Base-by-base conservation (phyloP, 2,113 vertebrate genomes). In the Panurus biarmicus region DNA sequence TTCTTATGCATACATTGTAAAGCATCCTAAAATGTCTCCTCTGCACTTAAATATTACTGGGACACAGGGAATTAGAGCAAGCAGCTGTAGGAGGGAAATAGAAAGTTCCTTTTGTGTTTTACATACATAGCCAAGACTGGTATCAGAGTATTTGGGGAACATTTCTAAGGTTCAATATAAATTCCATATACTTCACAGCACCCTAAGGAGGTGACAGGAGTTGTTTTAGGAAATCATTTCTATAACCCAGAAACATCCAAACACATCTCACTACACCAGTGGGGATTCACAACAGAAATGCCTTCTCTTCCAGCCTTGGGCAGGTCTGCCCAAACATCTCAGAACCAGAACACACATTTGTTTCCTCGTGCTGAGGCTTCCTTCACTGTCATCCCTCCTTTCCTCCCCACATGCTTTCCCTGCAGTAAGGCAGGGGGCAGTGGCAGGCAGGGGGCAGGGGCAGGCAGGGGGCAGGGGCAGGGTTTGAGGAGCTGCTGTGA, bases 271-370 rank as follows among this genome's bases (percentile, higher is more conserved):
- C 36, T 65, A 20, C 7, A n/a, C 10, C 22, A 53, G 11, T 11
- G 14, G 28, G 45, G 36, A 76, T 28, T 31, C 0, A 0, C 21
- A 70, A 70, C 11, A 74, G 38, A 38, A 61, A 40, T 3, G 7
- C 24, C 40, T 57, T 61, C 33, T 45, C 48, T 47, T 61, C 23
- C 76, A 70, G 51, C 29, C 6, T 13, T 3, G 24, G 21, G 38
- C 35, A 77, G 83, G 44, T n/a, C 57, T 62, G 53, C 38, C 5
- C 2, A 45, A 60, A 70, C 40, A 61, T 5, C 50, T 83, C 67
- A 35, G 51, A 77, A 48, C 6, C 20, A 45, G 29, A 71, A 47
- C 2, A 58, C 9, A 9, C 15, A 21, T 33, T 57, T 45, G 13
- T 61, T 50, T 60, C 60, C 56, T 89, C 18, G 11, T 5, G 51